These are phyloP conservation scores for Halocynthia aurantium DNA, from an alignment of 23 tunicate genomes.

Conservation along the genomic window DNA sequence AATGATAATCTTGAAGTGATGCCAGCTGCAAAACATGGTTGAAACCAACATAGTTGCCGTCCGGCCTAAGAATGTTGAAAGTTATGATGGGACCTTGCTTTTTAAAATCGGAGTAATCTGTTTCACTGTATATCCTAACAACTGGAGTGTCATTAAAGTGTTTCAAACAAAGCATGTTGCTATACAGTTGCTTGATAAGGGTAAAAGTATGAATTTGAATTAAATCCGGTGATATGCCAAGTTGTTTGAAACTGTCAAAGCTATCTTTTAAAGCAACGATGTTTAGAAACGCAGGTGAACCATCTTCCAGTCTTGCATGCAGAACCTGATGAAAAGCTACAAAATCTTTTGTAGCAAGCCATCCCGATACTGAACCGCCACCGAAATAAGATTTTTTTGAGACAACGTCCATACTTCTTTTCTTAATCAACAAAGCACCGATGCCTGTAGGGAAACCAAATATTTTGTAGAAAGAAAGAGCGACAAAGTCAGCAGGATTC, in stretches of 20 bases:
- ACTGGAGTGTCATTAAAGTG: constrained; percentile 49
- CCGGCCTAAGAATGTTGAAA: constrained; percentile 37
- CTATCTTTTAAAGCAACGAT: constrained; percentile 70
- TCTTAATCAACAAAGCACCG: constrained; percentile 68
- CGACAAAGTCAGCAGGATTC: constrained; percentile 57
- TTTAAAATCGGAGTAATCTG: constrained; percentile 15
- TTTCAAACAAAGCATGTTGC: constrained; percentile 25
- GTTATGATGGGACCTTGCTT: constrained; percentile 68
- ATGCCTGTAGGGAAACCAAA: constrained; percentile 96
- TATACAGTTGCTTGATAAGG: constrained; percentile 29
- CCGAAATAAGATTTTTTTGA: constrained; percentile 56
- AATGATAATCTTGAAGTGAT: constrained; percentile 35
- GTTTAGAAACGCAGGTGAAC: constrained; percentile 48
- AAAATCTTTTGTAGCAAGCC: constrained; percentile 47
- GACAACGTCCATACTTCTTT: constrained; percentile 20
- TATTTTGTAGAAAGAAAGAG: constrained; percentile 80
- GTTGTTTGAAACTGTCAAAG: constrained; percentile 34
- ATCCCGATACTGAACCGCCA: constrained; percentile 78
- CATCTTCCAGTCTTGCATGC: constrained; percentile 65
- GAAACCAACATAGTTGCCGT: constrained; percentile 47
- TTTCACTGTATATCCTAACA: constrained; percentile 36
- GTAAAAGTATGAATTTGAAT: constrained; percentile 55
- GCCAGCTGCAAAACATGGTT: constrained; percentile 88
- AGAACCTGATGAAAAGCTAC: constrained; percentile 24
- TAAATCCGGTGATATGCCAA: constrained; percentile 13